Evolutionary conservation across 1,140 invertebrate genomes (phyloP).

Genomic region (Philopotamus ludificatus): DNA sequence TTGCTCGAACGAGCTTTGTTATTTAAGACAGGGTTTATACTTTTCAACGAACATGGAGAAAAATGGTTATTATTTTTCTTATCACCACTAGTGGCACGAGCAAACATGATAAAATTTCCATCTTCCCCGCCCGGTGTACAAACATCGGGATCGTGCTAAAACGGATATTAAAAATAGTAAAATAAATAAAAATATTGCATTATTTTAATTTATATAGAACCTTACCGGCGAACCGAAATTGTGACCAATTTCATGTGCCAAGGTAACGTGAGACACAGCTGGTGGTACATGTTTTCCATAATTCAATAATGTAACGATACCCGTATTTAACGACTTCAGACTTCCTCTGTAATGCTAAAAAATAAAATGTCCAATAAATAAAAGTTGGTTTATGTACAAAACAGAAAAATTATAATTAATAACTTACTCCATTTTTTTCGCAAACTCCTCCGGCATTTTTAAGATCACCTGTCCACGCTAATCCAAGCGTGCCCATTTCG

Average conservation of each 20-base stretch:
- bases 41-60: slow-evolving; percentile 87
- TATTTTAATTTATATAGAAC: slow-evolving; percentile 29
- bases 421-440: slow-evolving; percentile 85
- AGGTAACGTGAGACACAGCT: slow-evolving; percentile 96
- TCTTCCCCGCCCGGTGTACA: slow-evolving; percentile 90
- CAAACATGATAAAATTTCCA: slow-evolving; percentile 99
- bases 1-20: slow-evolving; percentile 85
- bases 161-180: slow-evolving; percentile 39
- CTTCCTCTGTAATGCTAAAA: slow-evolving; percentile 89
- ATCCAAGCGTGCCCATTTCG: slow-evolving; percentile 94
- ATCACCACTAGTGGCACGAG: slow-evolving; percentile 92
- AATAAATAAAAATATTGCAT: neutral
- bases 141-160: slow-evolving; percentile 91
- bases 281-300: slow-evolving; percentile 98
- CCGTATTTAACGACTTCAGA: slow-evolving; percentile 95
- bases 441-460: slow-evolving; percentile 94
- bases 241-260: slow-evolving; percentile 99
- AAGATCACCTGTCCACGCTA: slow-evolving; percentile 95
- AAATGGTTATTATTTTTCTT: slow-evolving; percentile 96
- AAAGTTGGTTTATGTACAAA: neutral
- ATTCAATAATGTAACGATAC: slow-evolving; percentile 96
- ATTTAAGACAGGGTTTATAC: slow-evolving; percentile 93
- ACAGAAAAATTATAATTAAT: slow-evolving; percentile 3
- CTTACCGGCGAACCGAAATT: slow-evolving; percentile 97
- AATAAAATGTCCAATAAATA: slow-evolving; percentile 32